These are phyloP conservation scores for Brachyhypopomus occidentalis DNA, from an alignment of 2,113 vertebrate species.

Conservation along the genomic window DNA sequence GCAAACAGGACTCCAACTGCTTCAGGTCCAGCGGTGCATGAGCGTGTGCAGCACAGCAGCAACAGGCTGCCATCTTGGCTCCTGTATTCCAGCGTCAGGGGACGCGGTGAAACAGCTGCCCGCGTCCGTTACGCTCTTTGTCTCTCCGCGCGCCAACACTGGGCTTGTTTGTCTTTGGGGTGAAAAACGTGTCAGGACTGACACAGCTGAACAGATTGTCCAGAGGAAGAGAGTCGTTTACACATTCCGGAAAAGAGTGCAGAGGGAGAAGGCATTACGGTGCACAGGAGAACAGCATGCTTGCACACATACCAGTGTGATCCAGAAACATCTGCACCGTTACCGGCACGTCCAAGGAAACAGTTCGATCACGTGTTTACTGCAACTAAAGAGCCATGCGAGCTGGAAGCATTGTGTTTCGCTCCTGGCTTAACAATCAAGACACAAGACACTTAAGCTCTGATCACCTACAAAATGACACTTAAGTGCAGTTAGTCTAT, in stretches of 20 bases:
- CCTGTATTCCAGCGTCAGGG: constrained; percentile 60
- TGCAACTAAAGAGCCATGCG: neutral
- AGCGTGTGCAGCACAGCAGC: neutral
- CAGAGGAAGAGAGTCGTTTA: constrained; percentile 47
- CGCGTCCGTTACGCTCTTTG: constrained; percentile 58
- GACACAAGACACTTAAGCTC: too few species aligned
- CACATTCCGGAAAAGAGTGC: constrained; percentile 49
- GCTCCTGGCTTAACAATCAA: too few species aligned
- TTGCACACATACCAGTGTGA: neutral
- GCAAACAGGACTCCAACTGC: too few species aligned
- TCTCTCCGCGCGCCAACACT: constrained; percentile 45
- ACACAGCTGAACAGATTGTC: constrained; percentile 51
- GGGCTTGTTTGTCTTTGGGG: constrained; percentile 60
- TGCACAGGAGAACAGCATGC: neutral
- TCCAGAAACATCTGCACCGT: neutral
- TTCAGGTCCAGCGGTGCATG: too few species aligned
- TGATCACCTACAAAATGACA: too few species aligned
- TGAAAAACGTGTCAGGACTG: constrained; percentile 47
- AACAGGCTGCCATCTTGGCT: neutral
- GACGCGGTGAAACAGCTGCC: constrained; percentile 62
- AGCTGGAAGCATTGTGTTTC: too few species aligned
- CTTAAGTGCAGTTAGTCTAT: too few species aligned
- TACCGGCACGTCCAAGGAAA: neutral
- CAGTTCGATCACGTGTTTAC: neutral
- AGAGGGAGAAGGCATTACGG: constrained; percentile 37